These are phyloP conservation scores for Eugnorisma glareosa DNA, from an alignment of 2,888 invertebrate genomes.

Conservation along the genomic window DNA sequence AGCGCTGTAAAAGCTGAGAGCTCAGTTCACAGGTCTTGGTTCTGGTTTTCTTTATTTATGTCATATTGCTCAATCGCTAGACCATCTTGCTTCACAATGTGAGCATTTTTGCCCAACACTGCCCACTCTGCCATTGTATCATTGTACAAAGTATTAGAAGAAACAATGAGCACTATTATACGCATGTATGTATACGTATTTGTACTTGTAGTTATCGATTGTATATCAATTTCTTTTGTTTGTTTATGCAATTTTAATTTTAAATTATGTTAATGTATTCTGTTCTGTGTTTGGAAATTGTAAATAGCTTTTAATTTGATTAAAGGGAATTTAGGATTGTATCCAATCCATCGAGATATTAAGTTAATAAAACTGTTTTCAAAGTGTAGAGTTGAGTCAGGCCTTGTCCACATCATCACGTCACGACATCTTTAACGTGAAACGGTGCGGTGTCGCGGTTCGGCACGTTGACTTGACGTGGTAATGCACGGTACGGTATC, in stretches of 20 bases:
- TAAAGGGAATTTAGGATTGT: too few species aligned
- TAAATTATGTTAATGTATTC: constrained; percentile 47
- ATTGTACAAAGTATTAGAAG: constrained; percentile 64
- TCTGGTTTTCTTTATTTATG: constrained; percentile 70
- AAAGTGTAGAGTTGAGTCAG: not conserved
- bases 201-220: constrained; percentile 81
- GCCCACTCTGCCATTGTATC: constrained; percentile 74
- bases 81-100: constrained; percentile 80
- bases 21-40: constrained; percentile 65
- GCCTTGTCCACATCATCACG: too few species aligned
- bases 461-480: too few species aligned
- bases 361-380: not conserved
- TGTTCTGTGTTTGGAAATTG: constrained; percentile 30
- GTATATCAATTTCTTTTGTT: constrained; percentile 74
- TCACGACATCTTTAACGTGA: too few species aligned
- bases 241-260: constrained; percentile 61
- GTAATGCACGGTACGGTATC: too few species aligned
- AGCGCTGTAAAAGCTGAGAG: constrained; percentile 60
- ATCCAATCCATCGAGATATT: not conserved
- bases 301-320: constrained; percentile 18
- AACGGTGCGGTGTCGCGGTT: too few species aligned
- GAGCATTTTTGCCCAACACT: constrained; percentile 82
- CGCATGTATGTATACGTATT: constrained; percentile 70
- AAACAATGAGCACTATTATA: constrained; percentile 80
- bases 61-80: constrained; percentile 79